phyloP scores from a whole-genome alignment of 2,113 vertebrate genomes.

The Alligator sinensis region DNA sequence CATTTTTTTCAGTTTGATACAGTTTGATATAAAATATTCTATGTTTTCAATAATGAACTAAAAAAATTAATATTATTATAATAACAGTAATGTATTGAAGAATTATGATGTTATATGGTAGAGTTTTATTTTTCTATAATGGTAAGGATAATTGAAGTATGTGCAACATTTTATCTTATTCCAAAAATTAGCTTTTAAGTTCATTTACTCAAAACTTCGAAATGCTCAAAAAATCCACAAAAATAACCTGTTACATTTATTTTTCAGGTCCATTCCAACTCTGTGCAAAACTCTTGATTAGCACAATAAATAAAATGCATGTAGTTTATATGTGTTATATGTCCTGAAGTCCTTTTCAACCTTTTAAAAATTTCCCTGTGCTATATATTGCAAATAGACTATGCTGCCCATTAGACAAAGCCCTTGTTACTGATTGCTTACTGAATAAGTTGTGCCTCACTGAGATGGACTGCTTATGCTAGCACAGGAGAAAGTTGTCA shows the following conservation, averaged over 20 bases:
- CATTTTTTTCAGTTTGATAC: not conserved
- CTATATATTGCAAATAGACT: slow-evolving; percentile 74
- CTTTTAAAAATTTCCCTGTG: slow-evolving; percentile 69
- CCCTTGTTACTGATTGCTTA: slow-evolving; percentile 84
- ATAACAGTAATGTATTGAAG: not conserved
- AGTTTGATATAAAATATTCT: not conserved
- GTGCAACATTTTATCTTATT: not conserved
- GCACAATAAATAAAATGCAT: not conserved
- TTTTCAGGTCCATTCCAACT: slow-evolving; percentile 65
- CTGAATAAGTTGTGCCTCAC: slow-evolving; percentile 82
- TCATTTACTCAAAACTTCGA: not conserved
- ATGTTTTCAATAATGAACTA: not conserved
- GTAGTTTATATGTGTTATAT: not conserved
- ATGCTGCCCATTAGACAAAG: slow-evolving; percentile 83
- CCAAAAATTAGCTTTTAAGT: not conserved
- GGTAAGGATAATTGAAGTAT: not conserved
- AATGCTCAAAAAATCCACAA: not conserved
- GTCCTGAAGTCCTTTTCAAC: slow-evolving; percentile 44
- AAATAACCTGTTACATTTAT: slow-evolving; percentile 69
- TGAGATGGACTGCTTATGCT: slow-evolving; percentile 77
- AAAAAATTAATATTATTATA: not conserved
- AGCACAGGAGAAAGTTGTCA: slow-evolving; percentile 85
- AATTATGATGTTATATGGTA: not conserved
- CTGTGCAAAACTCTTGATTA: slow-evolving; percentile 14
- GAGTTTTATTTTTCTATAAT: not conserved